Evolutionary conservation across 1,140 invertebrate genomes (phyloP).

Genomic region (Drosophila suzukii): DNA sequence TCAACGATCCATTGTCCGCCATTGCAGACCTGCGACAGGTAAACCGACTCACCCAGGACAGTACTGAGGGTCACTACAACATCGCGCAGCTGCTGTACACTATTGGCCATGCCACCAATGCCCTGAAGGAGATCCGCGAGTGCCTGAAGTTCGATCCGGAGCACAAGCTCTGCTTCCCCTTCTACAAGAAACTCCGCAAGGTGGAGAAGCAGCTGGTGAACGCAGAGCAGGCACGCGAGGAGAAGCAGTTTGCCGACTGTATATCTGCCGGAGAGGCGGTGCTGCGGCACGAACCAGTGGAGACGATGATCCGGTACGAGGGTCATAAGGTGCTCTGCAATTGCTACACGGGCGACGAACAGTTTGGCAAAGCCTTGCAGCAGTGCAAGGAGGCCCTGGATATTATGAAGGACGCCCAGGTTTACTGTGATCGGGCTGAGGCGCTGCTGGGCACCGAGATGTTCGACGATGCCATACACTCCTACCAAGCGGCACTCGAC

Average conservation of each 20-base stretch:
- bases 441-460: conserved; percentile 95
- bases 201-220: conserved; percentile 93
- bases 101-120: conserved; percentile 95
- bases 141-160: conserved; percentile 99
- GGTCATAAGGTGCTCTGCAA: conserved; percentile 91
- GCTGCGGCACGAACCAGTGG: conserved; percentile 88
- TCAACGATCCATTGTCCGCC: conserved; percentile 93
- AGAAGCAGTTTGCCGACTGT: conserved; percentile 91
- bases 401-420: conserved; percentile 90
- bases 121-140: conserved; percentile 96
- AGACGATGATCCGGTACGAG: conserved; percentile 90
- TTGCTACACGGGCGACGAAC: conserved; percentile 90
- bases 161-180: conserved; percentile 97
- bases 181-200: conserved; percentile 99
- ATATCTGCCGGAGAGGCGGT: conserved; percentile 89
- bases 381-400: conserved; percentile 93
- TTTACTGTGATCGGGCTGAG: conserved; percentile 96
- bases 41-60: conserved; percentile 95
- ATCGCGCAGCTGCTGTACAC: conserved; percentile 94
- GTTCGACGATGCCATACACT: conserved; percentile 96
- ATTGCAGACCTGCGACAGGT: conserved; percentile 95
- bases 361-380: conserved; percentile 88
- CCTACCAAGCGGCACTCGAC: conserved; percentile 94
- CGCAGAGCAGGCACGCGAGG: conserved; percentile 89
- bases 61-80: conserved; percentile 94